Percentiles rank a stretch among this genome's conserved stretches.
These are phyloP conservation scores for Drosophila arawakana DNA, from an alignment of 1,140 invertebrate species.

Conservation along the genomic window DNA sequence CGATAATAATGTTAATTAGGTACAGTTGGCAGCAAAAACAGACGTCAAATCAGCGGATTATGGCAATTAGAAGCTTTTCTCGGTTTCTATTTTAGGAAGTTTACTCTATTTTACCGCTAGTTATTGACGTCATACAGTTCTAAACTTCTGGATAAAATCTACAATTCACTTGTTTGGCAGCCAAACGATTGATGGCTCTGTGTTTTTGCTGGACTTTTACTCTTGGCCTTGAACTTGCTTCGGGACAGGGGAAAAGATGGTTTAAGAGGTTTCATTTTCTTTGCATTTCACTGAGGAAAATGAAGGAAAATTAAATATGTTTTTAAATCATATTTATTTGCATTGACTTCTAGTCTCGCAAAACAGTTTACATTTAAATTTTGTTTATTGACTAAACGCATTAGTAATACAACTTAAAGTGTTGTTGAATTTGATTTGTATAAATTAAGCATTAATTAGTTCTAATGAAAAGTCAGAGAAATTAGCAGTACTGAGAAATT, in stretches of 20 bases:
- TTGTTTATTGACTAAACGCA: background rate
- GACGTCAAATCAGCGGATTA: constrained; percentile 33
- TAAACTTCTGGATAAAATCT: constrained; percentile 6
- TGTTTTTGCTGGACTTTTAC: background rate
- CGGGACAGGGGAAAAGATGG: background rate
- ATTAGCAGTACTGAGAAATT: too few relatives aligned
- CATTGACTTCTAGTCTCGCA: constrained; percentile 13
- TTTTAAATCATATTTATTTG: constrained; percentile 24
- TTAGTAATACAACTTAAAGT: background rate
- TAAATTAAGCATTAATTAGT: background rate
- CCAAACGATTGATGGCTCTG: constrained; percentile 29
- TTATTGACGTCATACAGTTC: constrained; percentile 44
- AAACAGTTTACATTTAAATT: constrained; percentile 1
- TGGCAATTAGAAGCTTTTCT: constrained; percentile 22
- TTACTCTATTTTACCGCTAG: constrained; percentile 16
- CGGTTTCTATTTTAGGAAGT: constrained; percentile 3
- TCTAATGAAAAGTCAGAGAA: background rate
- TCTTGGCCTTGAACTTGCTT: constrained; percentile 6
- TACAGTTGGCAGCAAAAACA: constrained; percentile 25
- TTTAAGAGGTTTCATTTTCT: background rate
- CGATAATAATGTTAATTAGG: constrained; percentile 40
- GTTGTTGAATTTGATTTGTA: constrained; percentile 5
- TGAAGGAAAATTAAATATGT: constrained; percentile 31
- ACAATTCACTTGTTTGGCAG: constrained; percentile 24
- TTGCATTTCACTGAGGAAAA: constrained; percentile 38